These are phyloP conservation scores for Artemisiospiza belli DNA, from an alignment of 2,113 vertebrate species.

Conservation along the genomic window DNA sequence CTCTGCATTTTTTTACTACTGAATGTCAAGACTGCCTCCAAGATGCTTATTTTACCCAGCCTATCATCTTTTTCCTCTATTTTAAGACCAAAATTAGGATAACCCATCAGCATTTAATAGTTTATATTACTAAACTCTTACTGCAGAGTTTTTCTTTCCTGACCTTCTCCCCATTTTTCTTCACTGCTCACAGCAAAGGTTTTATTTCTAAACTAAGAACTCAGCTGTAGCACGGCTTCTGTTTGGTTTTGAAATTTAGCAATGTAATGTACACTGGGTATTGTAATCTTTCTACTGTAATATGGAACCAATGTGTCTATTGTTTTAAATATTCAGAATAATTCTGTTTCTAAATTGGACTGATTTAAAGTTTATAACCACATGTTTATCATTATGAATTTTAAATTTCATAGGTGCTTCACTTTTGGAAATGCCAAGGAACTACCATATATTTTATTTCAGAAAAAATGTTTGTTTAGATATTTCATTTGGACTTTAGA, in stretches of 20 bases:
- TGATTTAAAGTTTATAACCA: background rate
- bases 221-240: background rate
- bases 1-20: background rate
- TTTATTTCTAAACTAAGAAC: background rate
- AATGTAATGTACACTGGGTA: background rate
- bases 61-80: background rate
- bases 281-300: background rate
- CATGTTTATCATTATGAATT: background rate
- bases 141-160: background rate
- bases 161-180: background rate
- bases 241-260: background rate
- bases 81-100: background rate
- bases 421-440: background rate
- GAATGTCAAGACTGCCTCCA: background rate
- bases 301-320: background rate
- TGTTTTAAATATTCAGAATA: background rate
- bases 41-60: background rate
- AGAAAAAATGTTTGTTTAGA: background rate
- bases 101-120: background rate
- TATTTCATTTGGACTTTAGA: background rate
- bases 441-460: background rate
- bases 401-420: background rate
- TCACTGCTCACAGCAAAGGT: background rate
- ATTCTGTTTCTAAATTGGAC: background rate
- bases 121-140: background rate